Evolutionary conservation across 2,888 invertebrate genomes (phyloP), one percentile per base, ranked within the genome.

Genomic region (Gisinianus flammeolus): DNA sequence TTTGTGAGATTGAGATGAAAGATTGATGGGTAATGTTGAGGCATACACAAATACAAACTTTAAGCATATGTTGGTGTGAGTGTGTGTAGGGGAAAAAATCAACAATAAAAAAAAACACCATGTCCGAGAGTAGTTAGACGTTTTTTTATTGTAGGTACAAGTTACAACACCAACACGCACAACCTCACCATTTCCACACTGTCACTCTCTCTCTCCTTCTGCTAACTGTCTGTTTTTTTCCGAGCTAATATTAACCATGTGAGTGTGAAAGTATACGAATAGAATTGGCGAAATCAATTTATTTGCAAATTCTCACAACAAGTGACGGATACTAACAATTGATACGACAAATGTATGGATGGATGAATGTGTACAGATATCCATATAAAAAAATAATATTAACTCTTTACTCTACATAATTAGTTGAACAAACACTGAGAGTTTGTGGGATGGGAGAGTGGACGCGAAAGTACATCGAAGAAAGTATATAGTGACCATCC

Each of bases 231-330:
- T 2, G 19, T 44, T 44, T 44, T 44, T 44, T 44, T 44, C 44
- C 19, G 19, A 44, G n/a, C n/a, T 44, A 44, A 44, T 44, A 16
- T 2, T 44, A 44, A 12, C 12, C 44, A 44, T 44, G 44, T 44
- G 19, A 19, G 44, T 44, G 44, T 44, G 44, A 44, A 44, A 44
- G 44, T 6, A 44, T 44, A 4, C 16, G 44, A 44, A 12, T 26
- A 28, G 28, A 62, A 62, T 62, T 26, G 28, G 28, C 62, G 28
- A 62, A 62, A 62, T 62, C 62, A 62, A 62, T 62, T 62, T 62
- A 62, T 62, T 62, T 62, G 62, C 28, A 62, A 22, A 62, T 62
- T 2, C 24, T 22, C 8, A 62, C 35, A 35, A 44, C 44, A 44
- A 12, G 2, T 44, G 2, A 12, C 44, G 44, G 19, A 44, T 6